phyloP scores from a whole-genome alignment of 2,888 invertebrate species.

The Phaedon cochleariae region DNA sequence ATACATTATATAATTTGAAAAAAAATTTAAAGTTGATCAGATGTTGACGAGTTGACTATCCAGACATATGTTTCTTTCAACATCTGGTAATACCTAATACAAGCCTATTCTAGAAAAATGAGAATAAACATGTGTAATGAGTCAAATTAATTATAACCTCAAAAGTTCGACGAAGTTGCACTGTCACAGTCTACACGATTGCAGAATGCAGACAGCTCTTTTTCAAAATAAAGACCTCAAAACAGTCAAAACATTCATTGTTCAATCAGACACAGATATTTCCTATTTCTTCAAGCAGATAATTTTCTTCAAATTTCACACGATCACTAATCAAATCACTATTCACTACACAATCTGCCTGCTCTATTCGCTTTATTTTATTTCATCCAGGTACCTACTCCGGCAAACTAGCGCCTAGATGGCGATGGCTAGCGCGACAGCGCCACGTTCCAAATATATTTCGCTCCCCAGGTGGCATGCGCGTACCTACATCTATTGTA shows the following conservation, averaged over 20 bases:
- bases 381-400: conserved; percentile 1
- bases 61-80: no score
- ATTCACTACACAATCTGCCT: not conserved
- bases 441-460: not conserved
- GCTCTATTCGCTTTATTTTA: not conserved
- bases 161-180: conserved; percentile 35
- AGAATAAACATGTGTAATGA: conserved; percentile 33
- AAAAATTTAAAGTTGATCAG: no score
- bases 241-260: not conserved
- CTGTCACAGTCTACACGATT: conserved; percentile 28
- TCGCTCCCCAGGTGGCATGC: not conserved
- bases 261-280: not conserved
- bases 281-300: no score
- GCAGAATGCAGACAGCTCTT: not conserved
- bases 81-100: conserved; percentile 16
- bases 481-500: not conserved
- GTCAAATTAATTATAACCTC: conserved; percentile 39
- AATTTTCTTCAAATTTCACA: no score
- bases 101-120: conserved; percentile 33
- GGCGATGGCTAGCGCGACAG: no score
- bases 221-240: not conserved
- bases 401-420: not conserved
- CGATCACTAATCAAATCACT: not conserved
- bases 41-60: no score
- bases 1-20: no score